phyloP scores from a whole-genome alignment of 2,888 invertebrate species.

The Stegophylla sp. region DNA sequence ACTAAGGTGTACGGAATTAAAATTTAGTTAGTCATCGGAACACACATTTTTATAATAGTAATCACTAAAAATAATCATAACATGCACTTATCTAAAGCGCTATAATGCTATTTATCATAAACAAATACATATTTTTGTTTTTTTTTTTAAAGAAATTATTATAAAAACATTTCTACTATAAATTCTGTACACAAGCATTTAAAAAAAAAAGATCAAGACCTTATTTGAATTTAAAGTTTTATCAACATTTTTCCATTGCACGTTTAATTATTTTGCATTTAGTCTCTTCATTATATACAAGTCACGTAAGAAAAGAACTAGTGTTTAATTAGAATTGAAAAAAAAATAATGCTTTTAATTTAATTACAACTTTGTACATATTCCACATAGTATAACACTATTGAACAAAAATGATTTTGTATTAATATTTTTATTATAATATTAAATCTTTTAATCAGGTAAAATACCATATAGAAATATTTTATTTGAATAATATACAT shows the following conservation, averaged over 20 bases:
- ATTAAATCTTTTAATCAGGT: too few species aligned
- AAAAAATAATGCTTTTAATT: constrained; percentile 37
- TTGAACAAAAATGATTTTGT: not conserved
- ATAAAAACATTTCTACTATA: not conserved
- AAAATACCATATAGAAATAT: too few species aligned
- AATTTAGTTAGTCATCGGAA: constrained; percentile 13
- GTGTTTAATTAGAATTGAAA: constrained; percentile 36
- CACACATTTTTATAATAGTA: constrained; percentile 4
- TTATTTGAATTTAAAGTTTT: constrained; percentile 43
- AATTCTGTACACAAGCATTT: constrained; percentile 11
- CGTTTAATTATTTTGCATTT: constrained; percentile 23
- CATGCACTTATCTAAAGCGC: not conserved
- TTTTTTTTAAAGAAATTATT: too few species aligned
- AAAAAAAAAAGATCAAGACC: constrained; percentile 33
- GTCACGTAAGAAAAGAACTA: constrained; percentile 49
- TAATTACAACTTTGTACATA: constrained; percentile 21
- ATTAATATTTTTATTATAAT: not conserved
- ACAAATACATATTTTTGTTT: too few species aligned
- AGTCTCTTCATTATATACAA: constrained; percentile 32
- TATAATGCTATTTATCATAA: constrained; percentile 11
- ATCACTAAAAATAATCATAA: constrained; percentile 20
- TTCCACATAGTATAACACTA: constrained; percentile 5
- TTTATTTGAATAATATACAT: too few species aligned
- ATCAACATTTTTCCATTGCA: constrained; percentile 20
- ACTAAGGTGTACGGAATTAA: constrained; percentile 23